phyloP scores from a whole-genome alignment of 2,113 vertebrate species.

The Gadus chalcogrammus region DNA sequence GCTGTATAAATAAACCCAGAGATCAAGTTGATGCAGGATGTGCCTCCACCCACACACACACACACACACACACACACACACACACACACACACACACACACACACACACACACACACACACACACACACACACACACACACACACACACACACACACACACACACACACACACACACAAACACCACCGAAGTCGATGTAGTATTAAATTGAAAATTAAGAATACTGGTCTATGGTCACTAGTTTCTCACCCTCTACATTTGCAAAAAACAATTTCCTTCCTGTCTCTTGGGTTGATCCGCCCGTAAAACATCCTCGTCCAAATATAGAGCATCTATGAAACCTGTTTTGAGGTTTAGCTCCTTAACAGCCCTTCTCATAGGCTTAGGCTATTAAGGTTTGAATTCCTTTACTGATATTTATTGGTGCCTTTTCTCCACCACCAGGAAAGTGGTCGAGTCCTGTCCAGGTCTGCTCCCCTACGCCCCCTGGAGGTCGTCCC shows the following conservation, averaged over 20 bases:
- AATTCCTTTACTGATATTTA: not conserved
- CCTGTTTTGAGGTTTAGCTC: no score
- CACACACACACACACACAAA: conserved; percentile 8
- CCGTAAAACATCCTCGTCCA: no score
- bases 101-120: conserved; percentile 8
- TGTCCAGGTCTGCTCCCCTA: conserved; percentile 32
- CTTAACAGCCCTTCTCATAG: no score
- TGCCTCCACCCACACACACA: not conserved
- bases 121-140: conserved; percentile 6
- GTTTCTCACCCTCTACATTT: no score
- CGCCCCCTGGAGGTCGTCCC: conserved; percentile 38
- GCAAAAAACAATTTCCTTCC: no score
- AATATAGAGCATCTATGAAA: no score
- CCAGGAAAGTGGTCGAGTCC: conserved; percentile 44
- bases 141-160: conserved; percentile 5
- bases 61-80: conserved; percentile 7
- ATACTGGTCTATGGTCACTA: no score
- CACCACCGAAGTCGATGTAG: not conserved
- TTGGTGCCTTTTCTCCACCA: conserved; percentile 1
- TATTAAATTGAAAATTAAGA: not conserved
- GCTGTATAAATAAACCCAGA: conserved; percentile 50
- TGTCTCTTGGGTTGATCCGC: no score
- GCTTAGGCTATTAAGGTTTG: not conserved
- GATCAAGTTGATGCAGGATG: conserved; percentile 34
- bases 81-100: conserved; percentile 3